phyloP scores from a whole-genome alignment of 2,113 vertebrate species.

The Candoia aspera region DNA sequence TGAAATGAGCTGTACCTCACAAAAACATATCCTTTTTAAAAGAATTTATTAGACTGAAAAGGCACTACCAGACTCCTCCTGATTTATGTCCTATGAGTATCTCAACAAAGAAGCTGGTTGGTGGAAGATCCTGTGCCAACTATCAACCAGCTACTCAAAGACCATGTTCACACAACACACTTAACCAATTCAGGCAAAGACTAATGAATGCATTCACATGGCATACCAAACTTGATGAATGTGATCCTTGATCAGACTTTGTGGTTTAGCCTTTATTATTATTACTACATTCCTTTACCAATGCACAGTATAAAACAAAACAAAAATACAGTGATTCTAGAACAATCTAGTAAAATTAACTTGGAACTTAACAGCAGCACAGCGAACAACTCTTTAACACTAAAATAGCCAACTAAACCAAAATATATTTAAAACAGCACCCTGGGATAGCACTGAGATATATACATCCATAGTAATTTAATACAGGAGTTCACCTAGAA shows the following conservation, averaged over 20 bases:
- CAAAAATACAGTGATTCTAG: background rate
- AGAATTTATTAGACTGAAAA: background rate
- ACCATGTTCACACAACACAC: background rate
- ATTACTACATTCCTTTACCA: background rate
- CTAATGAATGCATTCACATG: no score
- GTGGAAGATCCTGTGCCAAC: background rate
- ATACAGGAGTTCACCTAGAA: background rate
- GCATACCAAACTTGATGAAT: no score
- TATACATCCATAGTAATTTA: background rate
- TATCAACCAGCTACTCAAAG: background rate
- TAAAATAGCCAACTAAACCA: background rate
- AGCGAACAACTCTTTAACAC: background rate
- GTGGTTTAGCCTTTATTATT: background rate
- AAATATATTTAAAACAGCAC: background rate
- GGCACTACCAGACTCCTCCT: background rate
- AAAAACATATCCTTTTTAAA: background rate
- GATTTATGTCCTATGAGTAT: background rate
- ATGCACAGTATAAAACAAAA: background rate
- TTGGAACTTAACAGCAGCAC: background rate
- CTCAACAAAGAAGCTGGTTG: background rate
- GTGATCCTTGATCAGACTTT: background rate
- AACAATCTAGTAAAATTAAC: background rate
- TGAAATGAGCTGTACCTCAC: background rate
- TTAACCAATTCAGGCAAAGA: background rate
- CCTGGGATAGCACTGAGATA: background rate